Evolutionary conservation across 2,797 vertebrate genomes (phyloP), one percentile per base, ranked within the genome.

Genomic region (Chiroxiphia lanceolata): DNA sequence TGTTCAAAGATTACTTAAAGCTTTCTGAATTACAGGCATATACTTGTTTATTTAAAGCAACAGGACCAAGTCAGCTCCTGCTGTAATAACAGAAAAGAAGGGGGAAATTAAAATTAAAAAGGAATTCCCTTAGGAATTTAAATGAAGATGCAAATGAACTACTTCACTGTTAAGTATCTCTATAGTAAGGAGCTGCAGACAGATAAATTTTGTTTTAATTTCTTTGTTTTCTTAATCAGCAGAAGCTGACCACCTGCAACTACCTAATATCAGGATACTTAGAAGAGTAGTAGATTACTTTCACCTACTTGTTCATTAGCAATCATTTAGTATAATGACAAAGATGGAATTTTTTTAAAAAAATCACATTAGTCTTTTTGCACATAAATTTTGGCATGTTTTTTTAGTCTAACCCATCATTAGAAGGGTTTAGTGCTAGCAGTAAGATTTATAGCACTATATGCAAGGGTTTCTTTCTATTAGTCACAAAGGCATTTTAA

Each of bases 401-500:
- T 83, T 0, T 0, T 75, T 82, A 79, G 31, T 44, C 15, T 78
- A 83, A 63, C 11, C n/a, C 40, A n/a, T 71, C 51, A 76, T 95
- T 95, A 72, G 15, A 81, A 92, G 34, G 15, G 20, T 69, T 97
- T 94, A 92, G 33, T 91, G 69, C 17, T 80, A 92, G 65, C 57
- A 51, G 33, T 60, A 83, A 87, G 79, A 97, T 97, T 97, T 97
- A 96, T 87, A 79, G 57, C 34, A 80, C 25, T 54, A 14, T 25
- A 31, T 68, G 45, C 44, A 63, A 87, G 42, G 31, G 18, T 89
- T 92, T 95, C 54, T 96, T 80, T 54, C 68, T 95, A 79, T 89
- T 95, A 94, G 64, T 96, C 82, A 97, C 26, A 94, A 17, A 92
- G 33, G 33, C 47, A 94, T 97, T 97, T 97, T 96, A 96, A 97